These are phyloP conservation scores for Sardina pilchardus DNA, from an alignment of 2,113 vertebrate species.

Conservation along the genomic window DNA sequence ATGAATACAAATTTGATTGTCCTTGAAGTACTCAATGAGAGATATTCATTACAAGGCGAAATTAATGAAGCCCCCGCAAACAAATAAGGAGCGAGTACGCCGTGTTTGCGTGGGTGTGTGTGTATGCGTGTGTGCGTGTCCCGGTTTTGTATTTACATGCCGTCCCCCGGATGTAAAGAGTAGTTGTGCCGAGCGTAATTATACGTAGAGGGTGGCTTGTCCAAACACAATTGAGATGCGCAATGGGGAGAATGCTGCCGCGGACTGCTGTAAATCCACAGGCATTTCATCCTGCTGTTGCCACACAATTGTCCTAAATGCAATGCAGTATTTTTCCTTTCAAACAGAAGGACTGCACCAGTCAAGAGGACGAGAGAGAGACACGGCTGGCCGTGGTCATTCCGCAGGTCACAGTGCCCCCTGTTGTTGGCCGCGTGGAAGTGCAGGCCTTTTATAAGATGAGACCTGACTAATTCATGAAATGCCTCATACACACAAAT, in stretches of 20 bases:
- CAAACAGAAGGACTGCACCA: constrained; percentile 67
- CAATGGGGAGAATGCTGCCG: constrained; percentile 57
- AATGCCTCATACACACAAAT: constrained; percentile 47
- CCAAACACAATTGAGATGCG: constrained; percentile 72
- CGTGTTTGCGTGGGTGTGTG: constrained; percentile 14
- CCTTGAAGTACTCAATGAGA: constrained; percentile 60
- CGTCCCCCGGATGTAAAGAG: constrained; percentile 60
- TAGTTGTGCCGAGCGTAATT: constrained; percentile 73
- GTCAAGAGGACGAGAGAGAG: constrained; percentile 64
- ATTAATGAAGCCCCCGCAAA: constrained; percentile 62
- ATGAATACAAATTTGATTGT: constrained; percentile 62
- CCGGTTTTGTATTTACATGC: constrained; percentile 61
- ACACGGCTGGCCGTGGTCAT: constrained; percentile 44
- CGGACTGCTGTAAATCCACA: constrained; percentile 57
- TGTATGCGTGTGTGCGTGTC: constrained; percentile 2
- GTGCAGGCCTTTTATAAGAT: constrained; percentile 31
- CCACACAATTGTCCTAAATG: constrained; percentile 65
- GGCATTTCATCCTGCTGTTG: constrained; percentile 48
- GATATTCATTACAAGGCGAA: constrained; percentile 66
- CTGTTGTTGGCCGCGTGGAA: constrained; percentile 52
- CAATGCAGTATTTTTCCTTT: constrained; percentile 65
- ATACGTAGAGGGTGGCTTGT: constrained; percentile 66
- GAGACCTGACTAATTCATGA: constrained; percentile 56
- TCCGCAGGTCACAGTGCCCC: constrained; percentile 73
- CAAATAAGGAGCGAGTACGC: constrained; percentile 62